phyloP scores from a whole-genome alignment of 2,797 vertebrate species.

The Melanotaenia pygmaea region DNA sequence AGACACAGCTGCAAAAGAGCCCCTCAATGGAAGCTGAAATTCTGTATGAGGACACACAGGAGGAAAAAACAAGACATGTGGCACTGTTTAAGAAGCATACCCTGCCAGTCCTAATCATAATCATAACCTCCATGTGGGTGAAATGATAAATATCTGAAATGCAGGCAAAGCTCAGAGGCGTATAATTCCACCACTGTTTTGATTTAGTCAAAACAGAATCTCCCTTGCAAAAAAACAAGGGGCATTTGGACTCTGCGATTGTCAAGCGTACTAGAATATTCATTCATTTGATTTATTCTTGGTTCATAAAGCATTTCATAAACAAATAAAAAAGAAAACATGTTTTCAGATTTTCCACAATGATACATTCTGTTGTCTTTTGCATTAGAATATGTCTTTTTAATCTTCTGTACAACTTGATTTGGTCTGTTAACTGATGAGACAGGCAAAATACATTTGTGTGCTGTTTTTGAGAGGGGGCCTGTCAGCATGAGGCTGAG shows the following conservation, averaged over 20 bases:
- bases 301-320: not conserved
- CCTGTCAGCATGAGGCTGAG: constrained; percentile 52
- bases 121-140: not conserved
- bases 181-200: not conserved
- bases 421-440: constrained; percentile 25
- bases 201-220: not conserved
- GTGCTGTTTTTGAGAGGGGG: constrained; percentile 44
- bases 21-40: not conserved
- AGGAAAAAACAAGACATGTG: constrained; percentile 2
- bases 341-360: not conserved
- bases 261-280: not conserved
- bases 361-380: not conserved
- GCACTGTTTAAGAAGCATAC: constrained; percentile 2
- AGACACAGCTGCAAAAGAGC: constrained; percentile 8
- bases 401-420: not conserved
- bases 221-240: too few species aligned
- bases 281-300: constrained; percentile 1
- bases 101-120: constrained; percentile 4
- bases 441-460: constrained; percentile 35
- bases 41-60: not conserved
- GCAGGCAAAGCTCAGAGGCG: not conserved
- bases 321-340: not conserved
- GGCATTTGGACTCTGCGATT: not conserved
- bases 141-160: not conserved
- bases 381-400: not conserved